Evolutionary conservation across 2,888 invertebrate species (phyloP).

Genomic region (Amblyjoppa proteus): DNA sequence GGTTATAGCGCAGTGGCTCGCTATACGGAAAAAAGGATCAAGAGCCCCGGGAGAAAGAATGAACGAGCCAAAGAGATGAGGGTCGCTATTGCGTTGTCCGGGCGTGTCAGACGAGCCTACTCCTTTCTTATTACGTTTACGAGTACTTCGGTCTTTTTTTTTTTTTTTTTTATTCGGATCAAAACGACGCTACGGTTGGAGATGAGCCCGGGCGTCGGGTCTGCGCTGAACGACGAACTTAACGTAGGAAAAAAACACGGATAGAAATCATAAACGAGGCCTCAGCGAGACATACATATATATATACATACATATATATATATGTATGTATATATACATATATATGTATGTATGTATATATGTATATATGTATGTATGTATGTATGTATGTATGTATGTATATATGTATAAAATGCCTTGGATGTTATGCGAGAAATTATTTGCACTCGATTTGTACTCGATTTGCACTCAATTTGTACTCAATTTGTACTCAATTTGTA

Average conservation of each 20-base stretch:
- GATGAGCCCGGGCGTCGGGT: conserved; percentile 24
- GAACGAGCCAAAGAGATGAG: conserved; percentile 23
- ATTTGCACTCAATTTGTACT: no score
- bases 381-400: no score
- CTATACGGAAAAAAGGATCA: conserved; percentile 34
- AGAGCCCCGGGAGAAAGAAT: conserved; percentile 48
- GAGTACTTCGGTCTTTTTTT: conserved; percentile 53
- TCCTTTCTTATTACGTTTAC: conserved; percentile 63
- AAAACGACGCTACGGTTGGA: conserved; percentile 31
- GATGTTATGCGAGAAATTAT: no score
- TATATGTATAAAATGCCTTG: no score
- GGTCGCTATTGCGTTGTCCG: conserved; percentile 20
- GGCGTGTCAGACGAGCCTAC: conserved; percentile 50
- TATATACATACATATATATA: not conserved
- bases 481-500: not conserved
- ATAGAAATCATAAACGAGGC: conserved; percentile 15
- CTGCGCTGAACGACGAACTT: conserved; percentile 47
- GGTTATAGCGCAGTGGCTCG: conserved; percentile 23
- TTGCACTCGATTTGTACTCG: no score
- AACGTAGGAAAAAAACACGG: conserved; percentile 40
- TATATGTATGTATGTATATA: no score
- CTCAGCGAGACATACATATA: not conserved
- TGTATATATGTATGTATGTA: no score
- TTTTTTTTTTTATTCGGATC: conserved; percentile 52
- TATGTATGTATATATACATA: not conserved